Evolutionary conservation across 2,113 vertebrate species (phyloP).

Genomic region (Rhinoptilus africanus): DNA sequence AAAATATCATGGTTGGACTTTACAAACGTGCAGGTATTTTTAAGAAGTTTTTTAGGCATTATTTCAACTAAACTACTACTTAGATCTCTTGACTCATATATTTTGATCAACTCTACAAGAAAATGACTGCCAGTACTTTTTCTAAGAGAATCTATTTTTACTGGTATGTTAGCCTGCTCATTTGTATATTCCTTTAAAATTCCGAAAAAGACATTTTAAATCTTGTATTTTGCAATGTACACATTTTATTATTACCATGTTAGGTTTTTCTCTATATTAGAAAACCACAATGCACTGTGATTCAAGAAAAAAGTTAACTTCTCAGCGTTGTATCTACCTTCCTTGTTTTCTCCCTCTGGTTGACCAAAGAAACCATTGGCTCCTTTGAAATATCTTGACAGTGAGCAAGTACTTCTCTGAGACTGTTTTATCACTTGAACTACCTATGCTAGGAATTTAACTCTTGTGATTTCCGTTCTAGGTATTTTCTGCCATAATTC

Average conservation of each 20-base stretch:
- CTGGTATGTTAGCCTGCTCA: neutral
- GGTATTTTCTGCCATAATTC: neutral
- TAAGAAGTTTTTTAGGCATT: neutral
- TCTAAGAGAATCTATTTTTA: neutral
- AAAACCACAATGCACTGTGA: neutral
- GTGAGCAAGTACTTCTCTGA: neutral
- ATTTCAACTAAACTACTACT: neutral
- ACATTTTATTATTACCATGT: neutral
- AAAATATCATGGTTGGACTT: neutral
- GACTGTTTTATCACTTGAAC: neutral
- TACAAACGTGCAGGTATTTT: neutral
- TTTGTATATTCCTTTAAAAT: neutral
- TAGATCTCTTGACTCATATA: neutral
- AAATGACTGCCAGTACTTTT: neutral
- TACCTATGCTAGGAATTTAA: neutral
- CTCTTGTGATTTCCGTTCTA: neutral
- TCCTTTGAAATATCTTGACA: neutral
- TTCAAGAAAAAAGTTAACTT: neutral
- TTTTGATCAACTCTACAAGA: neutral
- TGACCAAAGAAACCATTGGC: neutral
- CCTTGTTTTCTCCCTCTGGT: neutral
- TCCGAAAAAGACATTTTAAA: neutral
- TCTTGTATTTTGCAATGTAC: neutral
- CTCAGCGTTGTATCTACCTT: neutral
- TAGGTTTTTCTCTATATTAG: neutral